Base-by-base conservation (phyloP, 1,140 invertebrate species). In the Drosophila sucinea region DNA sequence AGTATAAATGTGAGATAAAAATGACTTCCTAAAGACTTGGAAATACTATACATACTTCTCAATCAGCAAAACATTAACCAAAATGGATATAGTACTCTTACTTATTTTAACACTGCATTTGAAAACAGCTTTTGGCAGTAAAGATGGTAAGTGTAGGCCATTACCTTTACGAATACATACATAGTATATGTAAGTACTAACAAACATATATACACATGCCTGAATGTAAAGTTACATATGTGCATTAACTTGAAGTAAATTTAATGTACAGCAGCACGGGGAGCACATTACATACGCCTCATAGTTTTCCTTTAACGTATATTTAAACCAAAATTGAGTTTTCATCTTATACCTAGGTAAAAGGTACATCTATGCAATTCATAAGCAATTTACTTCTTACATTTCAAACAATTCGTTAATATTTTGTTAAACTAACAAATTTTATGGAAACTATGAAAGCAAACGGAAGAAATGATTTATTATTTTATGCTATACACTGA, bases 41-140 rank as follows among this genome's bases (percentile, higher is more conserved):
- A 27, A 51, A 27, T 27, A 51, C 44, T 27, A 51, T 7, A 27
- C 44, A 51, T 25, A 51, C 8, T 51, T 51, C 44, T 51, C 25
- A 51, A 51, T 51, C 44, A 51, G 10, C 44, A 51, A 51, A 51
- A 51, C 44, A 51, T 51, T 51, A 51, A 51, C 23, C 44, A 51
- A 27, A 23, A 51, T 51, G 44, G 44, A 51, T 27, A 51, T 51
- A 51, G 44, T 27, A 51, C 44, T 51, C 23, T 25, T 51, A 51
- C 44, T 51, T 23, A 51, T 51, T 51, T 51, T 51, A 51, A 10
- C 44, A 51, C 23, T 51, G 44, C 44, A 51, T 51, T 51, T 51
- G 44, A 51, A 51, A 51, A 51, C 44, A 51, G 44, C 44, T 51
- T 51, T 51, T 25, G 44, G 44, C 44, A 51, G 44, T 51, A 51